Conservation (phyloP, 2,113 vertebrate genomes). For the Chaetodon auriga region DNA sequence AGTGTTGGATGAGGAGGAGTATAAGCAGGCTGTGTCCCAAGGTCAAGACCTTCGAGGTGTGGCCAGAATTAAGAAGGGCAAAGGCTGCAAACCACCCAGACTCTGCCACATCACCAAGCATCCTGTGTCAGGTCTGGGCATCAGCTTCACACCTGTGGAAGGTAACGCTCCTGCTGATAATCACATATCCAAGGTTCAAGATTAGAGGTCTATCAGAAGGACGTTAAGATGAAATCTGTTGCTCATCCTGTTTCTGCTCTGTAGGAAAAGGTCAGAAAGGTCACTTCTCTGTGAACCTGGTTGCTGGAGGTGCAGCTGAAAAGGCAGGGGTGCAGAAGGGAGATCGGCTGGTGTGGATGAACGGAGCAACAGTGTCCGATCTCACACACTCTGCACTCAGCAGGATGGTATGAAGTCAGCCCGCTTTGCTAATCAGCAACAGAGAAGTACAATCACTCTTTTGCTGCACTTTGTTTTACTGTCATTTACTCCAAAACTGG, state of each 20-base stretch:
- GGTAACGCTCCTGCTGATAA: constrained; percentile 57
- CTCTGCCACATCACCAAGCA: constrained; percentile 87
- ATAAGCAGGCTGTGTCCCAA: constrained; percentile 73
- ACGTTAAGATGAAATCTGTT: neutral
- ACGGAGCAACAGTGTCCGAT: constrained; percentile 84
- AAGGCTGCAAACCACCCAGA: constrained; percentile 75
- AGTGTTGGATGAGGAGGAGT: constrained; percentile 79
- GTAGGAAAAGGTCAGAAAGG: constrained; percentile 87
- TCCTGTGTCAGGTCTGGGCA: constrained; percentile 85
- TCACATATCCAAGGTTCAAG: neutral
- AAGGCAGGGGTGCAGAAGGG: constrained; percentile 86
- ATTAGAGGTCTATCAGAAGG: neutral
- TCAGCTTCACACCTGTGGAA: constrained; percentile 81
- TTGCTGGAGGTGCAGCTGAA: constrained; percentile 85
- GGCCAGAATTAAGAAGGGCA: constrained; percentile 14
- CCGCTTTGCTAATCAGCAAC: neutral
- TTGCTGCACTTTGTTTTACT: neutral
- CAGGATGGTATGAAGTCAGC: constrained; percentile 83
- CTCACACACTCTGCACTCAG: constrained; percentile 82
- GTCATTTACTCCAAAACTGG: neutral
- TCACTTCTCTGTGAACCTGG: constrained; percentile 85
- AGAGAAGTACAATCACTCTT: neutral
- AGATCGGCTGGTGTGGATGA: constrained; percentile 89
- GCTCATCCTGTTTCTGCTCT: constrained; percentile 16
- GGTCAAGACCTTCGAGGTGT: constrained; percentile 65